Percentiles rank a stretch among this genome's conserved stretches.
Evolutionary conservation across 2,888 invertebrate species (phyloP).

Genomic region (Apodemia mormo): DNA sequence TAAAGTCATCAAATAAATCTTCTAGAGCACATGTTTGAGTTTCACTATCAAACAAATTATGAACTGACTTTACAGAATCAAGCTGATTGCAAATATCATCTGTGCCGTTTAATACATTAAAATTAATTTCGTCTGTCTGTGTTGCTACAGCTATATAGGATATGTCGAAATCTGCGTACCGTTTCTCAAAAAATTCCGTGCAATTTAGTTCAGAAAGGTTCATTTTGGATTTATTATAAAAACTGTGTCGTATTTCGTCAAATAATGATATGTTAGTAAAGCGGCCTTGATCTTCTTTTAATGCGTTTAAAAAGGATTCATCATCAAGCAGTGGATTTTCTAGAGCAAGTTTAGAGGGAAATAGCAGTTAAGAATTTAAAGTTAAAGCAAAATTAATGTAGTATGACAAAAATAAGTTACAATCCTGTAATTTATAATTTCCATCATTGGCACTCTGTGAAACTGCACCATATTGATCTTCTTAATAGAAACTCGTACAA

Average conservation of each 20-base stretch:
- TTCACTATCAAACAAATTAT: neutral
- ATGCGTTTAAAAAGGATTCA: constrained; percentile 61
- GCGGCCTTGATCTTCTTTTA: constrained; percentile 65
- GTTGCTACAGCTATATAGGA: constrained; percentile 44
- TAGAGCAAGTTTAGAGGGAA: constrained; percentile 45
- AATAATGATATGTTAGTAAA: constrained; percentile 66
- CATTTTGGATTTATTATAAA: constrained; percentile 55
- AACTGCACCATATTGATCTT: too few species aligned
- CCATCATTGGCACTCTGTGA: too few species aligned
- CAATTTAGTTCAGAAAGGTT: constrained; percentile 45
- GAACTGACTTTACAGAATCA: neutral
- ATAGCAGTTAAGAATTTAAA: constrained; percentile 24
- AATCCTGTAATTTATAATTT: neutral
- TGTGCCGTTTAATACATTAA: neutral
- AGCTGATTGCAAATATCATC: constrained; percentile 4
- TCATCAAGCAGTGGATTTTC: constrained; percentile 67
- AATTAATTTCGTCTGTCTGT: constrained; percentile 45
- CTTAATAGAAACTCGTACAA: too few species aligned
- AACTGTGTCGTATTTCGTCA: constrained; percentile 70
- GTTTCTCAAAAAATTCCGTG: constrained; percentile 41
- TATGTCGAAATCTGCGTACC: constrained; percentile 38
- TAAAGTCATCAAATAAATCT: neutral
- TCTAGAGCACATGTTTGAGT: neutral
- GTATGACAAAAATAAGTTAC: constrained; percentile 19
- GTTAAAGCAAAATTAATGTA: neutral